Percentiles rank a stretch among this genome's conserved stretches.
phyloP scores from a whole-genome alignment of 2,888 invertebrate species.

The Anodontia alba region DNA sequence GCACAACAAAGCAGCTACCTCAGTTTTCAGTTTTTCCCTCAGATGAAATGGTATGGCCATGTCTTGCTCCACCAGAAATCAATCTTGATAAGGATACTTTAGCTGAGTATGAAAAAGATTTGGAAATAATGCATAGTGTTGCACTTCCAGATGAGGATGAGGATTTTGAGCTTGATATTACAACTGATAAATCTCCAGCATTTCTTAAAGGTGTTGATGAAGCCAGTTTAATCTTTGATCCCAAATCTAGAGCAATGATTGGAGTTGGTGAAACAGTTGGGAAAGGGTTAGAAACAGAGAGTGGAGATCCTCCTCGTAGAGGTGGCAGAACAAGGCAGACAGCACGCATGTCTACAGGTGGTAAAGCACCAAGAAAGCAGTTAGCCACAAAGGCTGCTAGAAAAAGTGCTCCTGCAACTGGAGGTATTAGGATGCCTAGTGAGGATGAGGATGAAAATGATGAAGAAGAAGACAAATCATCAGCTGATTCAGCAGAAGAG shows the following conservation, averaged over 20 bases:
- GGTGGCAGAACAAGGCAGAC: neutral
- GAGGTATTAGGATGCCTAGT: neutral
- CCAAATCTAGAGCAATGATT: conserved; percentile 13
- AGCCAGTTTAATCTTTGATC: neutral
- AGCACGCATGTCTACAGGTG: neutral
- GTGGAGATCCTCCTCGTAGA: neutral
- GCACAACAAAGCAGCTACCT: neutral
- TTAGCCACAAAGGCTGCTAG: conserved; percentile 35
- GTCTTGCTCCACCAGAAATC: conserved; percentile 11
- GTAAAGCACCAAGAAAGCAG: conserved; percentile 16
- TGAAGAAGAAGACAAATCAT: neutral
- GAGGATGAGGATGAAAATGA: neutral
- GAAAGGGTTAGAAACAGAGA: too few relatives aligned
- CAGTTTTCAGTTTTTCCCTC: neutral
- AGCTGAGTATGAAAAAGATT: neutral
- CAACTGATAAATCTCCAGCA: neutral
- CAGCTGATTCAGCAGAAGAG: neutral
- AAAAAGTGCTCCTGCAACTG: conserved; percentile 15
- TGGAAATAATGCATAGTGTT: neutral
- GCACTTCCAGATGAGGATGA: conserved; percentile 5
- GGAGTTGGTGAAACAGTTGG: too few relatives aligned
- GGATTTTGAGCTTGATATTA: neutral
- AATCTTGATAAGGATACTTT: neutral
- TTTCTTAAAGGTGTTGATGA: neutral
- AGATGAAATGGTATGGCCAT: neutral